These are phyloP conservation scores for Hydrolagus colliei DNA, from an alignment of 2,797 vertebrate species.

Conservation along the genomic window DNA sequence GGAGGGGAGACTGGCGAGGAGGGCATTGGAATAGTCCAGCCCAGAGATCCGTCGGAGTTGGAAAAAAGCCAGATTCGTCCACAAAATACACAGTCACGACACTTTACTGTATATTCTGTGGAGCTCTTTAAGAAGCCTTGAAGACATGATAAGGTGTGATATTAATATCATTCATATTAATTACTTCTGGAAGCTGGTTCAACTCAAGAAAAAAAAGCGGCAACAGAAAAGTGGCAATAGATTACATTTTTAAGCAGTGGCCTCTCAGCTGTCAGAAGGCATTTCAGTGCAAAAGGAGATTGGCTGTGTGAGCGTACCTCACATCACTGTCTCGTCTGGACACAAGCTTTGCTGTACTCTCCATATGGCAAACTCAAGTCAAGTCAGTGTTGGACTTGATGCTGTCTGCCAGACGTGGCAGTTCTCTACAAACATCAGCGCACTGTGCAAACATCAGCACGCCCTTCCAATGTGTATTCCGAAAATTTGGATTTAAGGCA, in stretches of 20 bases:
- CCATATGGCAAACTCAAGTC: conserved; percentile 11
- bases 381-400: neutral
- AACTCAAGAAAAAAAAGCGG: too few relatives aligned
- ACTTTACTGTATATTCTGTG: too few relatives aligned
- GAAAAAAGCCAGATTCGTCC: too few relatives aligned
- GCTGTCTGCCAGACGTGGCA: neutral
- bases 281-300: neutral
- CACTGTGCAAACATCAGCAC: neutral
- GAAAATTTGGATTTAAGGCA: neutral
- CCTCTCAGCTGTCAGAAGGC: neutral
- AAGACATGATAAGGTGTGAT: too few relatives aligned
- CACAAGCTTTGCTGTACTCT: neutral
- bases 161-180: too few relatives aligned
- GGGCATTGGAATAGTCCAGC: too few relatives aligned
- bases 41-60: too few relatives aligned
- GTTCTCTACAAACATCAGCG: neutral
- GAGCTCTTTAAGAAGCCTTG: too few relatives aligned
- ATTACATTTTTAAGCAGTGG: too few relatives aligned
- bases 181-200: too few relatives aligned
- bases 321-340: neutral
- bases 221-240: neutral
- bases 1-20: too few relatives aligned
- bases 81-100: too few relatives aligned
- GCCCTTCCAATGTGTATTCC: neutral
- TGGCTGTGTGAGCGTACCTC: neutral